Base-by-base conservation (phyloP, 2,888 invertebrate species). In the Tupiocoris notatus region DNA sequence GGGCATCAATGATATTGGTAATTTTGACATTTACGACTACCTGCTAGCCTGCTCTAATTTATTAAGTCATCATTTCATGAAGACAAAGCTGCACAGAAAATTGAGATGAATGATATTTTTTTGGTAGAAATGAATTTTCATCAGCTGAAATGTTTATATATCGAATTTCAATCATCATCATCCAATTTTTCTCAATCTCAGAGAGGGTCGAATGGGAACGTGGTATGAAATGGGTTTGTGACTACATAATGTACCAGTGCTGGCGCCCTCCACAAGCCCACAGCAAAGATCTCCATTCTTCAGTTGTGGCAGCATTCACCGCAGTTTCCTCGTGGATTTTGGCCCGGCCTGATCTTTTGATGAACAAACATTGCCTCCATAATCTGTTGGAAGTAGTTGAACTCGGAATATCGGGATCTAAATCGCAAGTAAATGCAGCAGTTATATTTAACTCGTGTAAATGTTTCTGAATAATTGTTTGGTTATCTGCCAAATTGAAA, bases 201-300 rank as follows among this genome's bases (percentile, higher is more conserved):
- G 79, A 79, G 24, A 67, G 73, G 18, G 78, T 93, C 82, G 95
- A 95, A 85, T 94, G 95, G 83, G 93, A 93, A 85, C 88, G 95
- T 82, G 94, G 95, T 16, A 96, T 98, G 21, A 96, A 96, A 82
- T 98, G 97, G 94, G 90, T 99, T 77, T 99, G 98, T 85, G 96
- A 98, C 86, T 98, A 98, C 86, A 97, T 99, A 82, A 91, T 94
- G 74, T 92, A 93, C 84, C 97, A 97, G 84, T 96, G 97, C 86
- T 93, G 93, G 82, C 90, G 96, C 79, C 98, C 96, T 74, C 98
- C 95, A 74, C 96, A 91, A 77, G 94, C 92, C 61, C 96, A 96
- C 86, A 95, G 95, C 66, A 93, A 95, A 84, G 95, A 95, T 86
- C 87, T 95, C 80, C 79, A 79, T 39, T 96, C 96, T 21, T 93